Evolutionary conservation across 1,140 invertebrate genomes (phyloP).

Genomic region (Manduca sexta): DNA sequence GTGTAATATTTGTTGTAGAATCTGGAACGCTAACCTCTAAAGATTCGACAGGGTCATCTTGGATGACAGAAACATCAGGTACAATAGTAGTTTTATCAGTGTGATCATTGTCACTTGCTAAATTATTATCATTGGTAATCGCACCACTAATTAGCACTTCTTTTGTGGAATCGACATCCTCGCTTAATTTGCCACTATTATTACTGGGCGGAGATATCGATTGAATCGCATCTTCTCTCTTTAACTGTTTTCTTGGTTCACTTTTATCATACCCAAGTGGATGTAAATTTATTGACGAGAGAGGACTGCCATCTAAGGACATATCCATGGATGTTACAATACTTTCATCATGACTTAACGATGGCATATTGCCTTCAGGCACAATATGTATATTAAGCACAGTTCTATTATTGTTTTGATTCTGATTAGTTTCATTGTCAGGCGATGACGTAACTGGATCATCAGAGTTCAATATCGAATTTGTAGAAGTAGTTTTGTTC

Average conservation of each 20-base stretch:
- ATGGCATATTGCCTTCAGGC: constrained; percentile 40
- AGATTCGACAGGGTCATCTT: no score
- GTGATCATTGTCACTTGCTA: background rate
- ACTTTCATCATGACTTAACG: constrained; percentile 60
- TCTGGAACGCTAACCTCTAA: no score
- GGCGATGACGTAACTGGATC: constrained; percentile 31
- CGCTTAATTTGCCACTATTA: constrained; percentile 59
- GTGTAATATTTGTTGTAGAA: no score
- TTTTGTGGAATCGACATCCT: constrained; percentile 55
- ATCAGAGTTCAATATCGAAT: constrained; percentile 47
- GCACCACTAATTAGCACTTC: constrained; percentile 20
- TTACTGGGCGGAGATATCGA: constrained; percentile 65
- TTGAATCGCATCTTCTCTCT: constrained; percentile 64
- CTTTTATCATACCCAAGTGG: constrained; percentile 53
- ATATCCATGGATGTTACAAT: constrained; percentile 55
- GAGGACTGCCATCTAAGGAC: constrained; percentile 54
- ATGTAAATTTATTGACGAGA: constrained; percentile 50
- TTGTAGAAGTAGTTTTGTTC: constrained; percentile 45
- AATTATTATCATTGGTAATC: background rate
- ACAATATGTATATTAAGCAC: constrained; percentile 63
- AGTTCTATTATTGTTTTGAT: constrained; percentile 50
- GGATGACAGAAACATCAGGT: no score
- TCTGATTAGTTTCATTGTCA: constrained; percentile 35
- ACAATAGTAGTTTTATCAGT: background rate
- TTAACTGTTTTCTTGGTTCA: constrained; percentile 56